A percentile compares a stretch with the other conserved stretches of the same genome.
Conservation (phyloP, 2,113 vertebrate species). For the Barnardius zonarius region DNA sequence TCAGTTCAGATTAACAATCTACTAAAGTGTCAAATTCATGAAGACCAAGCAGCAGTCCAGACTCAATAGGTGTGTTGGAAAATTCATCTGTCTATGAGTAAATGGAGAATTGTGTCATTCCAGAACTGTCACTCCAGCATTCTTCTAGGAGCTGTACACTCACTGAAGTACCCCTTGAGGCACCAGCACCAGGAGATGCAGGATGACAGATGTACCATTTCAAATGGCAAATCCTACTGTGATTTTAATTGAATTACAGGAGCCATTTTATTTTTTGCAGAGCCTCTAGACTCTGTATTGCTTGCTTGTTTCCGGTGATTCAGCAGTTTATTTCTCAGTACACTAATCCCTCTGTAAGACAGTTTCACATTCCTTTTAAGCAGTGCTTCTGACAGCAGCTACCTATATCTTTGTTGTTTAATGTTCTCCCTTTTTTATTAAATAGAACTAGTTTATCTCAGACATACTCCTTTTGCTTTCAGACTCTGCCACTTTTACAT, state of each 20-base stretch:
- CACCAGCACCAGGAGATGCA: background rate
- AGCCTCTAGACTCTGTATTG: background rate
- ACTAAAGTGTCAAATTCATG: rapidly evolving
- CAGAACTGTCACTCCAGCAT: background rate
- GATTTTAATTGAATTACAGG: slow-evolving; percentile 11
- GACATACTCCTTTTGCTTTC: background rate
- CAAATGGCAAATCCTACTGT: background rate
- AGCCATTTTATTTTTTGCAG: background rate
- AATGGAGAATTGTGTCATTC: background rate
- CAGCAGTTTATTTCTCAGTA: slow-evolving; percentile 21
- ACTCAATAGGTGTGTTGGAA: background rate
- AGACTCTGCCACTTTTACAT: background rate
- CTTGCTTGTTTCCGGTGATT: background rate
- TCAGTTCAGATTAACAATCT: rapidly evolving
- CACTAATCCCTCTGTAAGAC: background rate
- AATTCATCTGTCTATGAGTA: background rate
- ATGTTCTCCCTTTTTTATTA: background rate
- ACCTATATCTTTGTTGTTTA: background rate
- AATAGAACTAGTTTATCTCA: background rate
- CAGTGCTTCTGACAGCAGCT: background rate
- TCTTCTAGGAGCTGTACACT: background rate
- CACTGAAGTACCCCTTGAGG: background rate
- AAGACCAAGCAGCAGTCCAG: background rate
- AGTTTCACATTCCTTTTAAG: background rate
- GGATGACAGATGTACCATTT: background rate